Evolutionary conservation across 2,888 invertebrate genomes (phyloP).

Genomic region (Brachynemurus nebulosus): DNA sequence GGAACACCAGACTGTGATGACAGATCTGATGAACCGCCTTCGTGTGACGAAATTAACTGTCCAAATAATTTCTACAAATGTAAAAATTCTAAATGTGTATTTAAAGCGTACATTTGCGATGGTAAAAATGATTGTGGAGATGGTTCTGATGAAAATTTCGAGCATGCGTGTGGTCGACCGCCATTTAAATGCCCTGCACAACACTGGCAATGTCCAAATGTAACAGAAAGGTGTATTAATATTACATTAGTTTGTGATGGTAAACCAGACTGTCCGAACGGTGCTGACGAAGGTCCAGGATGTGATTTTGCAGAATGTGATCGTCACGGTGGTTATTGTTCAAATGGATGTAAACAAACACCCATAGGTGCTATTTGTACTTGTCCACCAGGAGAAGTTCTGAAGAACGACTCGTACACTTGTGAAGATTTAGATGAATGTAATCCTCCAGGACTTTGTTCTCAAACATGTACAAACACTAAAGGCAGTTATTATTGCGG

Average conservation of each 20-base stretch:
- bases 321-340: constrained; percentile 62
- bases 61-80: constrained; percentile 71
- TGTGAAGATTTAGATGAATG: constrained; percentile 83
- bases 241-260: constrained; percentile 80
- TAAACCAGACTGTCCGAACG: constrained; percentile 81
- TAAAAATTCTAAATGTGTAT: constrained; percentile 74
- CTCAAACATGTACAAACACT: constrained; percentile 79
- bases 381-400: constrained; percentile 77
- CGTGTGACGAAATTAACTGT: constrained; percentile 69
- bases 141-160: constrained; percentile 69
- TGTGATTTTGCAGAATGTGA: constrained; percentile 74
- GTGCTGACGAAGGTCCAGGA: constrained; percentile 81
- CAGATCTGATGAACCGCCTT: constrained; percentile 73
- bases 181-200: constrained; percentile 61
- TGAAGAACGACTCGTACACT: constrained; percentile 49
- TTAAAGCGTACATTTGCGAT: constrained; percentile 87
- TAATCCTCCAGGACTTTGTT: constrained; percentile 74
- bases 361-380: constrained; percentile 78
- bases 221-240: constrained; percentile 71
- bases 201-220: constrained; percentile 79
- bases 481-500: constrained; percentile 83
- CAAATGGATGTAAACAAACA: constrained; percentile 74
- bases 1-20: constrained; percentile 86
- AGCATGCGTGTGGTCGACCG: constrained; percentile 68
- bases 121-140: constrained; percentile 90